Conservation (phyloP, 2,797 vertebrate species). For the Limosa lapponica region DNA sequence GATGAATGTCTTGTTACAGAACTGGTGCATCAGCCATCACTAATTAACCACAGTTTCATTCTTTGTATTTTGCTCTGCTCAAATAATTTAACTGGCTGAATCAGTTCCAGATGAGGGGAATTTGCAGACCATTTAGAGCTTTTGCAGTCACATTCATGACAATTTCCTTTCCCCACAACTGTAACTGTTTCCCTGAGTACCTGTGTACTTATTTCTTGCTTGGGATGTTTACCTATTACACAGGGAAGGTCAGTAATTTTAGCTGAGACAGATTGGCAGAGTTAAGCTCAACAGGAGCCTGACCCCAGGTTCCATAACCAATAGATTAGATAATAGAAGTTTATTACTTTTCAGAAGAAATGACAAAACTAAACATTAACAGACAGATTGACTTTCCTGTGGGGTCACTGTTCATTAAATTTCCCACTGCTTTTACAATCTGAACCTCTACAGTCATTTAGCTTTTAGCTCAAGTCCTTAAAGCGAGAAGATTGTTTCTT, state of each 20-base stretch:
- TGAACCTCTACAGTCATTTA: conserved; percentile 39
- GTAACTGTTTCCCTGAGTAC: neutral
- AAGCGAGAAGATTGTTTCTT: conserved; percentile 40
- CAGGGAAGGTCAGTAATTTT: neutral
- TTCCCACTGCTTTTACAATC: conserved; percentile 57
- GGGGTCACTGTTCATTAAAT: conserved; percentile 63
- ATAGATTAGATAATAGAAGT: conserved; percentile 19
- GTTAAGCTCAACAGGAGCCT: neutral
- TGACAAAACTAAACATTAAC: conserved; percentile 45
- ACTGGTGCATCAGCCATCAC: neutral
- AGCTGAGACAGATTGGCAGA: neutral
- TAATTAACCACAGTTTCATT: neutral
- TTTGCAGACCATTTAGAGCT: neutral
- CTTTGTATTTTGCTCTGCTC: neutral
- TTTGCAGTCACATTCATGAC: neutral
- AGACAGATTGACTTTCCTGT: conserved; percentile 48
- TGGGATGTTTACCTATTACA: neutral
- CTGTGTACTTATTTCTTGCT: neutral
- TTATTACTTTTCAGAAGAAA: conserved; percentile 52
- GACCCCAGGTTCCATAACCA: neutral
- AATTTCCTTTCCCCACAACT: neutral
- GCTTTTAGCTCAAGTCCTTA: conserved; percentile 39
- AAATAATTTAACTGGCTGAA: neutral
- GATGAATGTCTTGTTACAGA: neutral
- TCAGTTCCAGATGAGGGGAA: neutral